A percentile compares a stretch with the other conserved stretches of the same genome.
Evolutionary conservation across 2,797 vertebrate species (phyloP).

Genomic region (Chloroceryle amazona): DNA sequence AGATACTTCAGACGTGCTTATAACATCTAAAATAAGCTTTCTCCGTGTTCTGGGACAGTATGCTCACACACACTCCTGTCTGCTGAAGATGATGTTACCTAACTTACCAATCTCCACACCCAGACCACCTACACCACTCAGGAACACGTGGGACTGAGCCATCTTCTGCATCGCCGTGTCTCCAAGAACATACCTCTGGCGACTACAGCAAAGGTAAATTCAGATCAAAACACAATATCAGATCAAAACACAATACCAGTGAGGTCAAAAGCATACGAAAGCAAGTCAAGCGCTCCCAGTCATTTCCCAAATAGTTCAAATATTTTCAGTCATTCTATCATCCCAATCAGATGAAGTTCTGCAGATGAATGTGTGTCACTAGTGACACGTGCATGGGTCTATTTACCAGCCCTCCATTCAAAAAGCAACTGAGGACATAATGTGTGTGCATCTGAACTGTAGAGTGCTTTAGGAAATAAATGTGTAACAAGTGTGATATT

Average conservation of each 20-base stretch:
- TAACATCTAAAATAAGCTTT: not conserved
- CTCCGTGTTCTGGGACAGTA: not conserved
- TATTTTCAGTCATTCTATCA: not conserved
- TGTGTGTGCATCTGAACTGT: not conserved
- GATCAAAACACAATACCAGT: not conserved
- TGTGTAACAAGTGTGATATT: not conserved
- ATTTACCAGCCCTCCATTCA: not conserved
- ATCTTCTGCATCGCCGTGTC: slow-evolving; percentile 98
- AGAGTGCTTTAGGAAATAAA: not conserved
- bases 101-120: slow-evolving; percentile 95
- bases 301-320: not conserved
- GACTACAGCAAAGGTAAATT: slow-evolving; percentile 80
- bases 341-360: not conserved
- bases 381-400: not conserved
- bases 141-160: slow-evolving; percentile 95
- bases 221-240: not conserved
- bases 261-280: not conserved
- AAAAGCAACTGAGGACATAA: not conserved
- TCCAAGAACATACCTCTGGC: slow-evolving; percentile 97
- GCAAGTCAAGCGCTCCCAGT: not conserved
- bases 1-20: not conserved
- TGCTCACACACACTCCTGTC: not conserved
- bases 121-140: slow-evolving; percentile 94
- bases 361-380: not conserved
- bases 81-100: not conserved